Evolutionary conservation across 2,888 invertebrate species (phyloP), one percentile per base, ranked within the genome.

Genomic region (Smittia aterrima): DNA sequence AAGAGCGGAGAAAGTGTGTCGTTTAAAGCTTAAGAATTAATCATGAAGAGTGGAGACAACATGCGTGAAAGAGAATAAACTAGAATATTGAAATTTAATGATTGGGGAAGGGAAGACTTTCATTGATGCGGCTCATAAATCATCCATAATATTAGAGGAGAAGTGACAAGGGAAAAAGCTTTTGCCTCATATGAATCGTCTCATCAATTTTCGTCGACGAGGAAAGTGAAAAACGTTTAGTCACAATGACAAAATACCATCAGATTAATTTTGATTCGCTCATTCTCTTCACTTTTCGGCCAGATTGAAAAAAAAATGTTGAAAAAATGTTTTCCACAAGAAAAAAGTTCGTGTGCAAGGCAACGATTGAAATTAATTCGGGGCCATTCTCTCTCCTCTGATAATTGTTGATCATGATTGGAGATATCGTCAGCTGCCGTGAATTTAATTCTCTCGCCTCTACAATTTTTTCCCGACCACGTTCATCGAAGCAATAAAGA

Each of bases 71-170:
- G 38, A 7, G 38, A 38, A 38, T 38, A 11, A 38, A 7, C 11
- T 38, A 38, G 47, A 47, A 68, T 71, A 71, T 54, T 71, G 54
- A 71, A 53, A 54, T 53, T 71, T 32, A 71, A 27, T 71, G 53
- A 22, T 18, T 22, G 58, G 22, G 9, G 47, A 47, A n/a, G 47
- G 47, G 16, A 16, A 13, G 47, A 47, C 47, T 2, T 47, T 47
- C 58, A 58, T 58, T 22, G 58, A 58, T 58, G 58, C 27, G 54
- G 18, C 53, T 71, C 53, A 71, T 71, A 71, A 71, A 71, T 71
- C 70, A 71, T 71, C 54, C 22, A 53, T 71, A 71, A 71, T 54
- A 25, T 54, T 54, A 38, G n/a, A 54, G 22, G 18, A 53, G 24
- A 47, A 58, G 22, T 58, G 58, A 58, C 58, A 58, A 22, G 58